Evolutionary conservation across 2,113 vertebrate genomes (phyloP).

Genomic region (Gymnocephalus cernua): DNA sequence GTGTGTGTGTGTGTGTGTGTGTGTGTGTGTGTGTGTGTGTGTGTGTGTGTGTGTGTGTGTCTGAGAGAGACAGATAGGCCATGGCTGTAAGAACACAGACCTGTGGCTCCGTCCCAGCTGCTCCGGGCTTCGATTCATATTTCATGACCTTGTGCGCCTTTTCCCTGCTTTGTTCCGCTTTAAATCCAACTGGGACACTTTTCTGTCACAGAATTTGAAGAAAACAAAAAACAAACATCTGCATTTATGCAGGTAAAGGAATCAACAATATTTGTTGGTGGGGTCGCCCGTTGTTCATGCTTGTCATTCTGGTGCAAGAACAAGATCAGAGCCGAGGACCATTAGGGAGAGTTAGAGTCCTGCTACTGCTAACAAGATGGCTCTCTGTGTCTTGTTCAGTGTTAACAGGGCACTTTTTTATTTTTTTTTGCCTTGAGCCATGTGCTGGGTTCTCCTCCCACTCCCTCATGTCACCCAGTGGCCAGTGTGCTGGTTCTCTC

Average conservation of each 20-base stretch:
- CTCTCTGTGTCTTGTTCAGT: constrained; percentile 43
- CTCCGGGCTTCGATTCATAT: constrained; percentile 63
- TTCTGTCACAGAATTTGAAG: constrained; percentile 42
- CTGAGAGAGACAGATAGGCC: constrained; percentile 52
- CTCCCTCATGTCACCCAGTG: constrained; percentile 68
- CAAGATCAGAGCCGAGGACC: constrained; percentile 52
- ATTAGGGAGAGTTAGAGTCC: constrained; percentile 58
- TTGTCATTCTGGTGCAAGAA: constrained; percentile 53
- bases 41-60: constrained; percentile 37
- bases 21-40: constrained; percentile 27
- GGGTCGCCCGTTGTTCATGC: constrained; percentile 44
- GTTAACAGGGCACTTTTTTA: constrained; percentile 54
- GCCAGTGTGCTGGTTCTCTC: constrained; percentile 67
- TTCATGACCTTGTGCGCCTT: constrained; percentile 62
- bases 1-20: too few relatives aligned
- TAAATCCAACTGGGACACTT: constrained; percentile 49
- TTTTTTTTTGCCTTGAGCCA: constrained; percentile 48
- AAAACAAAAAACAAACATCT: constrained; percentile 34
- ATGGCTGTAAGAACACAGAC: constrained; percentile 55
- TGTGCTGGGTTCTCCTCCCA: constrained; percentile 59
- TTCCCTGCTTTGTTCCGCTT: constrained; percentile 47
- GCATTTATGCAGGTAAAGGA: constrained; percentile 62
- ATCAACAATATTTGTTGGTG: constrained; percentile 74
- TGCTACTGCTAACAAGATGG: constrained; percentile 60
- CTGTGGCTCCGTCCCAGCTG: constrained; percentile 61